phyloP scores from a whole-genome alignment of 2,113 vertebrate genomes.

The Rafetus swinhoei region DNA sequence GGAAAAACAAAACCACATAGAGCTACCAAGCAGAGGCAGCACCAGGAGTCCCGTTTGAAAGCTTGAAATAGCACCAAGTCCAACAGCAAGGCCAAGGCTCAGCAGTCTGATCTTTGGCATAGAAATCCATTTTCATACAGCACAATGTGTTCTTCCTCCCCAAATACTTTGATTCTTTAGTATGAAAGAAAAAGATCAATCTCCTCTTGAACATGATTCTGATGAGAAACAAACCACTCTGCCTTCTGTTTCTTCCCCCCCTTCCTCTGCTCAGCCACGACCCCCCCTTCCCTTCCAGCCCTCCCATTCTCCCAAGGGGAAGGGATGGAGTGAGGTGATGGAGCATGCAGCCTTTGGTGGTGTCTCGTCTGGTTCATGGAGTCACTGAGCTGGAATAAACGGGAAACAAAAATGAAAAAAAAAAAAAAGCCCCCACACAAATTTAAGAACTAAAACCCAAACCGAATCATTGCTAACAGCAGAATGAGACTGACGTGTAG shows the following conservation, averaged over 20 bases:
- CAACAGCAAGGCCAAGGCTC: not conserved
- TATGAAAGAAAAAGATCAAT: not conserved
- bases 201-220: slow-evolving; percentile 50
- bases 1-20: rapidly evolving
- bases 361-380: slow-evolving; percentile 76
- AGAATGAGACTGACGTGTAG: slow-evolving; percentile 41
- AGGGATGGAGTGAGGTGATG: slow-evolving; percentile 50
- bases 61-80: not conserved
- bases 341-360: slow-evolving; percentile 66
- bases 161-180: not conserved
- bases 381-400: slow-evolving; percentile 84
- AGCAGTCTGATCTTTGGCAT: not conserved
- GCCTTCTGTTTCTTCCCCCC: slow-evolving; percentile 35
- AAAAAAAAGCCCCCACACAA: slow-evolving; percentile 5
- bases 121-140: not conserved
- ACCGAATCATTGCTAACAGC: slow-evolving; percentile 29
- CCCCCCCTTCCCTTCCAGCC: slow-evolving; percentile 49
- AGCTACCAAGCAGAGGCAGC: not conserved
- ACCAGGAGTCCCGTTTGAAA: not conserved
- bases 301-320: slow-evolving; percentile 41
- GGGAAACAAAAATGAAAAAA: slow-evolving; percentile 76
- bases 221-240: not conserved
- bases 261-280: not conserved
- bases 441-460: slow-evolving; percentile 45
- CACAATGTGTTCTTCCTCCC: slow-evolving; percentile 13